Base-by-base conservation (phyloP, 2,888 invertebrate species). In the Dinocampus coccinellae region DNA sequence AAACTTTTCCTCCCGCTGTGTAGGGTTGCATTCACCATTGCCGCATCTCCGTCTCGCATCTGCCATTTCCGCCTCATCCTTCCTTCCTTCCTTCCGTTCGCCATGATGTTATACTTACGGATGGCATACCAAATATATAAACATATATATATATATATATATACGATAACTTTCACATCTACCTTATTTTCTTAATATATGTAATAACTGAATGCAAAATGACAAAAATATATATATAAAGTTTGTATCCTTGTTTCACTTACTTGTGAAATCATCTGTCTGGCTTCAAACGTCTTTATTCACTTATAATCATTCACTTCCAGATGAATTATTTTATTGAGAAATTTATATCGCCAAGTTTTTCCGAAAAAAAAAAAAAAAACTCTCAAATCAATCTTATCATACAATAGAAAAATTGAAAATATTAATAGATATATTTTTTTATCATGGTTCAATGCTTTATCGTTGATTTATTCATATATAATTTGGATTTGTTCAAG, bases 51-150 rank as follows among this genome's bases (percentile, higher is more conserved):
- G 10, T 33, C 36, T 66, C 67, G 24, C 65, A 57, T 63, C 63
- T 67, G 29, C 68, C 53, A 69, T 55, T 58, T 57, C 64, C 73
- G 47, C 47, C 47, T 78, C 77, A 75, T 78, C 81, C 77, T 73
- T 72, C 68, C 70, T 73, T 71, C 69, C 68, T 76, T 79, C 79
- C 79, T 81, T 80, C 79, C 80, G 74, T 55, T 80, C 78, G 79
- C 78, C 78, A 77, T 81, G 80, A 79, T 76, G 76, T 78, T 78
- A 63, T 42, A 78, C 77, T 75, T 79, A 77, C 77, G 71, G 74
- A 75, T 70, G 76, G 73, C 73, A 75, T 70, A 58, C 69, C 70
- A 57, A 53, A 70, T 69, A 69, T 70, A 69, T 65, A 34, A 29
- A 42, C 42, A 53, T 24, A 16, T 47, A n/a, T n/a, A n/a, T n/a